Evolutionary conservation across 2,797 vertebrate genomes (phyloP), one percentile per base, ranked within the genome.

Genomic region (Characodon lateralis): DNA sequence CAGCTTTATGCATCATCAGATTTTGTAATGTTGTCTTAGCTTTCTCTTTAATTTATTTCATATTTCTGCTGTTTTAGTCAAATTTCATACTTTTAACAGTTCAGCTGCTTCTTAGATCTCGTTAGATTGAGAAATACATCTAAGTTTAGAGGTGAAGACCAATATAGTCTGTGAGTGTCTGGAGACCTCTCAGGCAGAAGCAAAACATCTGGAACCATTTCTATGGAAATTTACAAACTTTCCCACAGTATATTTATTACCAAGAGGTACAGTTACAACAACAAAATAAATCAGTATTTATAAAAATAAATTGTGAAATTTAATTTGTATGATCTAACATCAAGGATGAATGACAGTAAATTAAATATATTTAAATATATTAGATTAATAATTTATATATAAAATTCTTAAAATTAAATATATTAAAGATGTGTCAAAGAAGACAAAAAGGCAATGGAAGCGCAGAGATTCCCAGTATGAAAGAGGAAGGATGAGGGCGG

Each of bases 181-280:
- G 83, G 80, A 85, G 86, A 87, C 61, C 55, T 88, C 84, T 86
- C 82, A 85, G 71, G 58, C 80, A 77, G 84, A 83, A 77, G 77
- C 71, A 76, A 87, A 88, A 83, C 83, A 81, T 79, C 87, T 83
- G 76, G 59, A 63, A 73, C 81, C 71, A 35, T 82, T 35, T 35
- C 35, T 35, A 35, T 35, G 13, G 13, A 48, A 48, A 3, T 48
- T 10, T 10, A 48, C 9, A 48, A 48, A 48, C 48, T 50, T 50
- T 50, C 48, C 48, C 13, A 50, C 2, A 50, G 4, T 13, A 50
- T 14, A 50, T 18, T 9, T 46, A 46, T 46, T 46, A 46, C 10
- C 43, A 46, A 46, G 43, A 46, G 2, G 43, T 10, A 7, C 10
- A 1, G 7, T 8, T 69, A 58, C 18, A 39, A 80, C 59, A 66